Evolutionary conservation across 2,797 vertebrate genomes (phyloP), one percentile per base, ranked within the genome.

Genomic region (Amblyopsis hoosieri): DNA sequence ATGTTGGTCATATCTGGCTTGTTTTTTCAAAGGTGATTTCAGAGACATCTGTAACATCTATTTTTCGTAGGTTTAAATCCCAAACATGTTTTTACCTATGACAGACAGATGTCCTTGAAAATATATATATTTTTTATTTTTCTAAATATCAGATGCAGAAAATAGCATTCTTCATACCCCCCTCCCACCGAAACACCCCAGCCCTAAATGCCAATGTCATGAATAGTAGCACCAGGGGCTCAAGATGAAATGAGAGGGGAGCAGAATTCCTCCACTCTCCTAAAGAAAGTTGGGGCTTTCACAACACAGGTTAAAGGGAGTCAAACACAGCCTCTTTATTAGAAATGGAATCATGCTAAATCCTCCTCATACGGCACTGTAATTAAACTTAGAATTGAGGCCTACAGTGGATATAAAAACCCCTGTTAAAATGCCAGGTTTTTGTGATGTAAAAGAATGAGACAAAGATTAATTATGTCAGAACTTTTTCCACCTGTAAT

Each of bases 151-250:
- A 51, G 42, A 69, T 62, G 15, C 29, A 57, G 2, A 10, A 53
- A 58, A 59, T 59, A 71, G 4, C 55, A 52, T 59, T 70, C 52
- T 29, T 72, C 37, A 67, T 15, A 63, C 23, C 42, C 11, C 4
- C 10, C 10, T 57, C 13, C 51, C 46, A 66, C 67, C 14, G 70
- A 77, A 83, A 46, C 12, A 63, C 15, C 23, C 17, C 14, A 29
- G 3, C 33, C 0, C 6, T 54, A 67, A 57, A 74, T 69, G 65
- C 74, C 72, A 74, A 48, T 60, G 29, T 60, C 67, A 65, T 73
- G 53, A 74, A 74, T 54, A 75, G 19, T 72, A 78, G 62, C 65
- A 60, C 50, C 15, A 52, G 72, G 64, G 72, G 60, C 64, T 45
- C 57, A 37, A 12, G 59, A 46, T 46, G 57, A 19, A 81, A 69